Conservation (phyloP, 2,888 invertebrate species). For the Serrognathus titanus region DNA sequence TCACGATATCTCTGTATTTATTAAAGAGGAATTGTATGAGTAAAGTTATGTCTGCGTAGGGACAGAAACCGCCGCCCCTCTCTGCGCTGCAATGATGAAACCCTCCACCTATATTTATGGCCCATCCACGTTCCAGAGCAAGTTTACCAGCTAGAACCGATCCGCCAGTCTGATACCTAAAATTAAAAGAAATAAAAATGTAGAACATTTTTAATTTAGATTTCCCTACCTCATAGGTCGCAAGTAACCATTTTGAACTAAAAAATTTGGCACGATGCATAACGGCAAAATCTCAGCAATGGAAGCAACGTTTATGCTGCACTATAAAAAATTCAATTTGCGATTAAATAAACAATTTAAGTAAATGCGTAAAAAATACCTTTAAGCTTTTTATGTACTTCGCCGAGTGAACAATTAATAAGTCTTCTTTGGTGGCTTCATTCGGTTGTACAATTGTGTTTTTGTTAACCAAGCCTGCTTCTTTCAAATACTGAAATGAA, state of each 20-base stretch:
- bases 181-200: constrained; percentile 16
- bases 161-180: constrained; percentile 74
- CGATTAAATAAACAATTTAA: constrained; percentile 48
- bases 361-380: constrained; percentile 46
- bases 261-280: constrained; percentile 70
- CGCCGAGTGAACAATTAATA: constrained; percentile 72
- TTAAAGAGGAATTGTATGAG: constrained; percentile 66
- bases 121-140: constrained; percentile 80
- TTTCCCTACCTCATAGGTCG: constrained; percentile 67
- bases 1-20: constrained; percentile 52
- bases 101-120: constrained; percentile 87
- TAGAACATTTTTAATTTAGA: neutral
- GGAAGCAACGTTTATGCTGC: constrained; percentile 74
- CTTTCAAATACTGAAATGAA: constrained; percentile 55
- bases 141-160: constrained; percentile 79
- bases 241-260: constrained; percentile 73
- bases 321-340: constrained; percentile 52
- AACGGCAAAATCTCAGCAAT: constrained; percentile 77
- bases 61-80: constrained; percentile 83
- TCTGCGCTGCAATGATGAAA: constrained; percentile 83
- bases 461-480: constrained; percentile 59
- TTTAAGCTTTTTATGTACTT: constrained; percentile 73
- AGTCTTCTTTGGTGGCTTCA: constrained; percentile 69
- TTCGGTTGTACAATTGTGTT: constrained; percentile 63
- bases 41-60: constrained; percentile 85